A percentile compares a stretch with the other conserved stretches of the same genome.
Conservation (phyloP, 1,140 invertebrate species). For the Neotoxoptera formosana region DNA sequence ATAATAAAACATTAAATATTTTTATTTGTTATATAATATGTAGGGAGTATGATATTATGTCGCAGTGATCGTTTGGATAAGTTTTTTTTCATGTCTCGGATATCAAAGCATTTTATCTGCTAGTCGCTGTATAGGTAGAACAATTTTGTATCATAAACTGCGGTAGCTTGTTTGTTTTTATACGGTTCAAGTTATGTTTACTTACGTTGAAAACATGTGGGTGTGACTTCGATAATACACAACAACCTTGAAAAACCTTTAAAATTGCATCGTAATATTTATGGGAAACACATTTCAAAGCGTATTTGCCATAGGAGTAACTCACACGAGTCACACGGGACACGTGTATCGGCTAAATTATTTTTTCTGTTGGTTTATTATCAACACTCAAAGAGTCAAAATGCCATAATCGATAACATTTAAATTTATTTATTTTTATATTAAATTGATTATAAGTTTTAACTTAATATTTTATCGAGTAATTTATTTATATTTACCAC, state of each 20-base stretch:
- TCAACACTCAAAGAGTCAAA: not conserved
- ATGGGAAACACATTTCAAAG: conserved; percentile 17
- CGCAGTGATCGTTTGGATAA: not conserved
- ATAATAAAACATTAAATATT: not conserved
- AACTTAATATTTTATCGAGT: no score
- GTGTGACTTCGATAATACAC: conserved; percentile 20
- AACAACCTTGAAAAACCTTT: conserved; percentile 41
- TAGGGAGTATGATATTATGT: not conserved
- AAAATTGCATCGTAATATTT: conserved; percentile 39
- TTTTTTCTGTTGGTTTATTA: not conserved
- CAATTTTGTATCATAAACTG: not conserved
- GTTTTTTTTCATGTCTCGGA: not conserved
- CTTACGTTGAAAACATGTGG: conserved; percentile 14
- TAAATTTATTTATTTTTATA: not conserved
- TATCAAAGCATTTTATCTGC: not conserved
- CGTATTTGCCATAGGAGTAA: not conserved
- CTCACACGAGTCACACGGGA: no score
- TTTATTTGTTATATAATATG: not conserved
- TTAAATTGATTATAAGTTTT: no score
- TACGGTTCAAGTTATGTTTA: conserved; percentile 20
- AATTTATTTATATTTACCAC: no score
- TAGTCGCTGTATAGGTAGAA: not conserved
- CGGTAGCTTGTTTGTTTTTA: not conserved
- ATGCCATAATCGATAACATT: not conserved
- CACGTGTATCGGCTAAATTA: not conserved